These are phyloP conservation scores for Spheniscus humboldti DNA, from an alignment of 2,797 vertebrate genomes.

Conservation along the genomic window DNA sequence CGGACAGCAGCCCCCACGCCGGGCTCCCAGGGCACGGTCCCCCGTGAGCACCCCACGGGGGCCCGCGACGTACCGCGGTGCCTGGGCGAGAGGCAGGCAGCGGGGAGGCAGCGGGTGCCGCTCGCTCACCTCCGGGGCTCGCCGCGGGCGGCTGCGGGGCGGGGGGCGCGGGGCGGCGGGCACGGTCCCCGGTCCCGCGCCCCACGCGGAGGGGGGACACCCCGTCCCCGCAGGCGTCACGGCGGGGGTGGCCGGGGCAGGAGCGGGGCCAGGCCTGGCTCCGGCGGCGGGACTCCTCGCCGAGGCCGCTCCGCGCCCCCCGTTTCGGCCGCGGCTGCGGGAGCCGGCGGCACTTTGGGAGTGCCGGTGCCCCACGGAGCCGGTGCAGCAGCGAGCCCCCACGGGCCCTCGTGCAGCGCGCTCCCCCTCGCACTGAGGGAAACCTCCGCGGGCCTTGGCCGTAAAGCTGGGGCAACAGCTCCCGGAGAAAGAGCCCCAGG, in stretches of 20 bases:
- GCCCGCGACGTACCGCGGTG: not conserved
- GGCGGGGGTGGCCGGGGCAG: not conserved
- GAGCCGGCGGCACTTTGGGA: not conserved
- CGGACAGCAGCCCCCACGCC: not conserved
- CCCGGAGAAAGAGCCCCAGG: not conserved
- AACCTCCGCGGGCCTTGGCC: not conserved
- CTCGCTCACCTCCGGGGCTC: not conserved
- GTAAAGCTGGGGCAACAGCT: fast-evolving
- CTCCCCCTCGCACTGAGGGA: too few relatives aligned
- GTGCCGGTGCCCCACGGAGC: not conserved
- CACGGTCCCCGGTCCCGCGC: not conserved
- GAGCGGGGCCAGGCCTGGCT: not conserved
- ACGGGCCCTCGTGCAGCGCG: not conserved
- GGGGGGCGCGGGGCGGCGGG: too few relatives aligned
- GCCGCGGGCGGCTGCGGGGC: too few relatives aligned
- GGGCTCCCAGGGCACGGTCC: fast-evolving
- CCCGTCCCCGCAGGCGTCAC: not conserved
- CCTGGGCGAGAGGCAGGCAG: not conserved
- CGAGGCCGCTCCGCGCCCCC: not conserved
- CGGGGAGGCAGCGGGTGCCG: too few relatives aligned
- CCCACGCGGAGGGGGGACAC: too few relatives aligned
- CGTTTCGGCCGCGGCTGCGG: not conserved
- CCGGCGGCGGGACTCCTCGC: not conserved
- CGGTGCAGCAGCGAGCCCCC: not conserved
- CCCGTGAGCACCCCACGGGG: not conserved